Base-by-base conservation (phyloP, 2,113 vertebrate species). In the Syrrhaptes paradoxus region DNA sequence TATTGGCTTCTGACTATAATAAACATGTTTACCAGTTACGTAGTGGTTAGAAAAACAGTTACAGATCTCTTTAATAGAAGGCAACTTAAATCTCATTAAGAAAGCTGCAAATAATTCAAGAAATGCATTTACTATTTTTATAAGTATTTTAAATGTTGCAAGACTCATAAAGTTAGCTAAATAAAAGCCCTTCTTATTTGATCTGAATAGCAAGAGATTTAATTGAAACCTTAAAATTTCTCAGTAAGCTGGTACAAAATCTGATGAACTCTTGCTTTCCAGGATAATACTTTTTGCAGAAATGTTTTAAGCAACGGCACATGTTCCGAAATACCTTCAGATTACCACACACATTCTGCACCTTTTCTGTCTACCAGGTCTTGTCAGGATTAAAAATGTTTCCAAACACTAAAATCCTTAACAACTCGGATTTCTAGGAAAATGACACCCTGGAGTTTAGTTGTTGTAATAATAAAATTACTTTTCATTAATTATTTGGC, bases 41-140 rank as follows among this genome's bases (percentile, higher is more conserved):
- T 3, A 83, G 74, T 48, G 51, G 75, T 32, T 65, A 66, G 93
- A 96, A 72, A 65, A 84, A 7, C 31, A 90, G 36, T 46, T 59
- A 71, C 31, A 76, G 51, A 51, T 87, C 82, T 86, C 36, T 89
- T 93, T 83, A 90, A 46, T 80, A 67, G 55, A 90, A 86, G 4
- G 5, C 71, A 87, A 84, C 20, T 81, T 85, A 91, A 91, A 85
- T 90, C n/a, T 90, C 31, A 68, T 75, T 65, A 81, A 78, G 72
- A 87, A 95, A 86, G 51, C 41, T 94, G 58, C 28, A 85, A 92
- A 93, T 82, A 96, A 78, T 78, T 94, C 1, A 76, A 84, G 19
- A 79, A 79, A 75, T 65, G 22, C 9, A 57, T 51, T 90, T 76
- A 13, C 18, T 81, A 70, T 65, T 95, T 94, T 94, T 92, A 34